phyloP scores from a whole-genome alignment of 2,113 vertebrate genomes.

The Lepus europaeus region DNA sequence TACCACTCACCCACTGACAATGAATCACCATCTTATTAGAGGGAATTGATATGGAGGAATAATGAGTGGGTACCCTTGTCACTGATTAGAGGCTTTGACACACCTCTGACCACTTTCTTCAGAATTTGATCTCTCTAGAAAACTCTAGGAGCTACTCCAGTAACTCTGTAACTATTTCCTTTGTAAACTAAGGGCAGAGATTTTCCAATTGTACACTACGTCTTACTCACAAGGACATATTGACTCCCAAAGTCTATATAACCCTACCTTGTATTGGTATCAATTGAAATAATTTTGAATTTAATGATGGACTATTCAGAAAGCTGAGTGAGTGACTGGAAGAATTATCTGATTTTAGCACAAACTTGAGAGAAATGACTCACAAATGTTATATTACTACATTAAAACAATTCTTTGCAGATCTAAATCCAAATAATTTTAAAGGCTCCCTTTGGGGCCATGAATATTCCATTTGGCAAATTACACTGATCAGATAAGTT shows the following conservation, averaged over 20 bases:
- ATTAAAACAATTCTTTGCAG: slow-evolving; percentile 65
- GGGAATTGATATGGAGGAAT: neutral
- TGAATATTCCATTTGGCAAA: slow-evolving; percentile 67
- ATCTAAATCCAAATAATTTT: slow-evolving; percentile 66
- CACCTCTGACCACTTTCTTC: slow-evolving; percentile 30
- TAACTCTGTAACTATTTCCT: slow-evolving; percentile 50
- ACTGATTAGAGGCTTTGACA: slow-evolving; percentile 36
- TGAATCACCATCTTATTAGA: neutral
- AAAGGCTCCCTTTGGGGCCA: slow-evolving; percentile 29
- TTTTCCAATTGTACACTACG: slow-evolving; percentile 30
- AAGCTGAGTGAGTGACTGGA: slow-evolving; percentile 57
- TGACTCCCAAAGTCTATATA: slow-evolving; percentile 67
- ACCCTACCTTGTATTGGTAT: slow-evolving; percentile 52
- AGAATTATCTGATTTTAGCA: slow-evolving; percentile 66
- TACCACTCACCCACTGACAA: neutral
- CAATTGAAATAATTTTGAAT: slow-evolving; percentile 73
- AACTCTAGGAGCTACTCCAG: slow-evolving; percentile 40
- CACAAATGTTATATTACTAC: slow-evolving; percentile 29
- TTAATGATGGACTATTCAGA: slow-evolving; percentile 68
- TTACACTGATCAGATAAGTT: slow-evolving; percentile 58
- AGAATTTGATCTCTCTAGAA: slow-evolving; percentile 17
- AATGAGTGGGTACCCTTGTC: neutral
- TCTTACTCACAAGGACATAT: slow-evolving; percentile 51
- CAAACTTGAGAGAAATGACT: slow-evolving; percentile 66
- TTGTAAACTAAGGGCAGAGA: slow-evolving; percentile 35